phyloP scores from a whole-genome alignment of 2,888 invertebrate species.

The Ernsta delagoae region DNA sequence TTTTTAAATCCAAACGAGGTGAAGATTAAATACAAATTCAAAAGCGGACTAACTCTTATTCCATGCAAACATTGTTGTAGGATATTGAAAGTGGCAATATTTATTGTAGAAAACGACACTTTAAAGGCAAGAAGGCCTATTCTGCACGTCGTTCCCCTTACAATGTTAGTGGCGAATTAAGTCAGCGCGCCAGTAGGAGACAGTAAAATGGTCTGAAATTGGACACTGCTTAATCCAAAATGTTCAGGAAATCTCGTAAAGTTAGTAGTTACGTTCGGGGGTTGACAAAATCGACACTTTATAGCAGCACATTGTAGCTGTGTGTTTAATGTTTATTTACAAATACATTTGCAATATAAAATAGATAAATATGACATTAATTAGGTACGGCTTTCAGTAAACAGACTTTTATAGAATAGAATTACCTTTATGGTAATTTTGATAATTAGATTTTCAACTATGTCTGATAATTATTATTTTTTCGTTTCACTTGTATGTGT shows the following conservation, averaged over 20 bases:
- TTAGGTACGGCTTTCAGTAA: no score
- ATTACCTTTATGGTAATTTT: no score
- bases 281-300: slow-evolving; percentile 13
- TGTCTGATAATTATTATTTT: no score
- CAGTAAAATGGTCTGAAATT: slow-evolving; percentile 23
- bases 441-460: no score
- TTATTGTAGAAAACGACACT: neutral
- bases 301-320: no score
- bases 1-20: no score
- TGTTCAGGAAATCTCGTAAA: slow-evolving; percentile 26
- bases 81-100: neutral
- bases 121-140: neutral
- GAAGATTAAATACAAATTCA: no score
- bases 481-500: no score
- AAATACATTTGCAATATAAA: no score
- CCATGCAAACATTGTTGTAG: neutral
- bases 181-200: slow-evolving; percentile 1
- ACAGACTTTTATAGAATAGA: no score
- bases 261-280: neutral
- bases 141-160: neutral
- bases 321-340: no score
- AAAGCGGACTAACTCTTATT: neutral
- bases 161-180: slow-evolving; percentile 1
- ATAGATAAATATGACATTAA: no score
- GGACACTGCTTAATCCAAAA: slow-evolving; percentile 10